Evolutionary conservation across 2,888 invertebrate genomes (phyloP).

Genomic region (Euzophera pinguis): DNA sequence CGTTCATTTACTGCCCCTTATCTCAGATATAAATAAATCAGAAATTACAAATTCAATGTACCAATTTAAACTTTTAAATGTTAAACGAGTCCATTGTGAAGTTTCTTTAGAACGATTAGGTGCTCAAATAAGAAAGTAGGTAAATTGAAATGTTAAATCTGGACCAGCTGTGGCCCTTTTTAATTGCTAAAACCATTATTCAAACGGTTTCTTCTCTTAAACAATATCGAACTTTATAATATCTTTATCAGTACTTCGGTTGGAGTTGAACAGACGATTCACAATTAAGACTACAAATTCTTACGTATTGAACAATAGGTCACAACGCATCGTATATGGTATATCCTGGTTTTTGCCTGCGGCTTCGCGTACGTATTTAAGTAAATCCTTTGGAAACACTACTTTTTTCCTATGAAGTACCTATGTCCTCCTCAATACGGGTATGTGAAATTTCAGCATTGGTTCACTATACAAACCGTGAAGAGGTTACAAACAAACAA

Average conservation of each 20-base stretch:
- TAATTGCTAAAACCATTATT: slow-evolving; percentile 1
- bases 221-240: background rate
- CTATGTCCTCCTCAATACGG: no score
- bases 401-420: no score
- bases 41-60: slow-evolving; percentile 6
- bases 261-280: background rate
- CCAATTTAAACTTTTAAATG: slow-evolving; percentile 8
- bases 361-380: no score
- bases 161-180: slow-evolving; percentile 2
- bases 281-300: no score
- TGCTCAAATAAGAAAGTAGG: slow-evolving; percentile 13
- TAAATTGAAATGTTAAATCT: background rate
- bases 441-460: no score
- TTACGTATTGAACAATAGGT: no score
- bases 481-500: no score
- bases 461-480: no score
- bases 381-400: no score
- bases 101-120: slow-evolving; percentile 14
- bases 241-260: background rate
- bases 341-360: no score
- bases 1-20: background rate
- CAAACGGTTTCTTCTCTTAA: background rate
- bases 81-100: slow-evolving; percentile 13
- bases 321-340: no score
- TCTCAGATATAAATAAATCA: background rate